A percentile compares a stretch with the other conserved stretches of the same genome.
Conservation (phyloP, 2,113 vertebrate species). For the Nerophis ophidion region DNA sequence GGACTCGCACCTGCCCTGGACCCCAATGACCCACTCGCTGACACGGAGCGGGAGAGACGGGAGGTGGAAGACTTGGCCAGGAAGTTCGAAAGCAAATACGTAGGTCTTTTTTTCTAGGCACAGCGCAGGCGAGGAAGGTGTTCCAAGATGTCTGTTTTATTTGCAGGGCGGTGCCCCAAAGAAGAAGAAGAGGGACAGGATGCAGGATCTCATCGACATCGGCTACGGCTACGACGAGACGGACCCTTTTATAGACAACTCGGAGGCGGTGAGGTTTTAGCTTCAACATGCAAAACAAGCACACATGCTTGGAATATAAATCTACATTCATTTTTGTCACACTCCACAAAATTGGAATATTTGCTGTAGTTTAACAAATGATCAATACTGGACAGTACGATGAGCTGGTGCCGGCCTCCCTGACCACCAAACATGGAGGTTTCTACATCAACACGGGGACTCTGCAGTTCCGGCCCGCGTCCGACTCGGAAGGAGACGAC, state of each 20-base stretch:
- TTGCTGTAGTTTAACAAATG: neutral
- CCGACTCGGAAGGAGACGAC: conserved; percentile 91
- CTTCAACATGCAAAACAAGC: neutral
- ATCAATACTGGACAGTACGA: conserved; percentile 71
- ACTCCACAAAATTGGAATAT: too few relatives aligned
- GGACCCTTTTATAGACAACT: conserved; percentile 97
- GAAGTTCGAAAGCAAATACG: conserved; percentile 98
- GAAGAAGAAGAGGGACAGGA: conserved; percentile 89
- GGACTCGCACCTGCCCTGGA: conserved; percentile 66
- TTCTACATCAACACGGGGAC: conserved; percentile 99
- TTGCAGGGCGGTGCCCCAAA: conserved; percentile 75
- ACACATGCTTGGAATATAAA: neutral
- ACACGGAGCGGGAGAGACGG: conserved; percentile 81
- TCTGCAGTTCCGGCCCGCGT: conserved; percentile 91
- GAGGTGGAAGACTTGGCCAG: conserved; percentile 90
- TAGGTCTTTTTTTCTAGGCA: conserved; percentile 60
- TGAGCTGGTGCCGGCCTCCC: conserved; percentile 93
- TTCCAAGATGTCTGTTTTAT: neutral
- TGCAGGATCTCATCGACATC: conserved; percentile 97
- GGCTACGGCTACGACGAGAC: conserved; percentile 97
- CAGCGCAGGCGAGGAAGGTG: too few relatives aligned
- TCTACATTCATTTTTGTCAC: too few relatives aligned
- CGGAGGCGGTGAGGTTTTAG: conserved; percentile 86
- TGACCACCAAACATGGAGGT: conserved; percentile 94
- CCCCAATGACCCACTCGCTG: conserved; percentile 83